phyloP scores from a whole-genome alignment of 2,888 invertebrate genomes.

The Balanococcus diminutus region DNA sequence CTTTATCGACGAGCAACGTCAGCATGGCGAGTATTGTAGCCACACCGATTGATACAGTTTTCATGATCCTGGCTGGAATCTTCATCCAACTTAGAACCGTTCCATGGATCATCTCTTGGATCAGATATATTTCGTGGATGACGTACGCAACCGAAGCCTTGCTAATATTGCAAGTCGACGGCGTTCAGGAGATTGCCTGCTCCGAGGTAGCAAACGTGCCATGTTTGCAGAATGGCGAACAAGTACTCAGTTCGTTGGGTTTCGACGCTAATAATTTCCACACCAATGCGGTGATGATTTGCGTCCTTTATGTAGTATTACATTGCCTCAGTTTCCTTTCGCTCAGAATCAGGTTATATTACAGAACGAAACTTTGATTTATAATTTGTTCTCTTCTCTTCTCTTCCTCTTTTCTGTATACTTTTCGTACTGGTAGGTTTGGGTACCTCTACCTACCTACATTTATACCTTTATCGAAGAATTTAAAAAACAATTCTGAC shows the following conservation, averaged over 20 bases:
- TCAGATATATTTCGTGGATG: conserved; percentile 45
- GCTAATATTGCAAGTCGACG: conserved; percentile 37
- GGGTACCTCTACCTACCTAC: too few relatives aligned
- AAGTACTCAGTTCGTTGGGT: conserved; percentile 76
- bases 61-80: conserved; percentile 37
- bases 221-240: conserved; percentile 73
- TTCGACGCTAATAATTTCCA: conserved; percentile 65
- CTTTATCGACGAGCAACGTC: not conserved
- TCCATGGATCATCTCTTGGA: conserved; percentile 35
- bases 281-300: not conserved
- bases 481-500: not conserved
- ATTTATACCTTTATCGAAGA: not conserved
- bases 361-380: conserved; percentile 14
- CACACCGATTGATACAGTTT: conserved; percentile 18
- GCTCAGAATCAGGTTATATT: conserved; percentile 15
- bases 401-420: not conserved
- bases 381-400: not conserved
- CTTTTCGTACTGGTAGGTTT: too few relatives aligned
- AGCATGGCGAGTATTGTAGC: not conserved
- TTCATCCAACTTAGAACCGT: conserved; percentile 46
- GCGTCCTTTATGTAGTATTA: not conserved
- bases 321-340: not conserved
- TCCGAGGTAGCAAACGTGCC: conserved; percentile 66
- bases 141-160: conserved; percentile 32
- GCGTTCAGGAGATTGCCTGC: conserved; percentile 27